Evolutionary conservation across 1,140 invertebrate genomes (phyloP).

Genomic region (Eueides isabella): DNA sequence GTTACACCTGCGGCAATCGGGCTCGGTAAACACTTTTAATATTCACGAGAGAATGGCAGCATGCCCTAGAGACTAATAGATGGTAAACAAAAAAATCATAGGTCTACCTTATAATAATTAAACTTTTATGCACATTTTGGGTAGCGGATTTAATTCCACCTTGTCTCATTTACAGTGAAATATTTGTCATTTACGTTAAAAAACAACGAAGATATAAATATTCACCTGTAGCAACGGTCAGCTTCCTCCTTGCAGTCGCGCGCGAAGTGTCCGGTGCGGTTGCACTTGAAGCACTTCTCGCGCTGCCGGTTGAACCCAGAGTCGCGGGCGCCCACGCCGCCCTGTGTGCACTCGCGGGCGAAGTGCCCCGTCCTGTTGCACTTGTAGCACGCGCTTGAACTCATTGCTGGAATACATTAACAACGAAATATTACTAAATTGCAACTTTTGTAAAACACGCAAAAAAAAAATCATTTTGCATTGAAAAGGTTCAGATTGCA

Average conservation of each 20-base stretch:
- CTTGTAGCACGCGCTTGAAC: conserved; percentile 93
- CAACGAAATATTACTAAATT: too few species aligned
- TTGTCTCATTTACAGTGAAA: background rate
- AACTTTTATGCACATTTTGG: too few species aligned
- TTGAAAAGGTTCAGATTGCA: too few species aligned
- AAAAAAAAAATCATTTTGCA: too few species aligned
- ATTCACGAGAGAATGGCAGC: background rate
- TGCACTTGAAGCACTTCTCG: conserved; percentile 97
- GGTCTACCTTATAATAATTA: too few species aligned
- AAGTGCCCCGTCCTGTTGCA: conserved; percentile 94
- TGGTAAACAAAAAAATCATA: too few species aligned
- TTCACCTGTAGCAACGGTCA: conserved; percentile 90
- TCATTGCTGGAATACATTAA: conserved; percentile 82
- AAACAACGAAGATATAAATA: background rate
- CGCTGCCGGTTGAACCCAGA: conserved; percentile 84
- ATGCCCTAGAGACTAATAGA: too few species aligned
- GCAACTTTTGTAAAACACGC: background rate
- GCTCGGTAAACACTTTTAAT: too few species aligned
- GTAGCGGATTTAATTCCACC: too few species aligned
- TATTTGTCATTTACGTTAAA: too few species aligned
- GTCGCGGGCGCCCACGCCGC: conserved; percentile 83
- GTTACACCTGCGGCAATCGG: conserved; percentile 87
- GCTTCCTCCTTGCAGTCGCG: conserved; percentile 94
- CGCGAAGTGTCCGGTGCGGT: conserved; percentile 95
- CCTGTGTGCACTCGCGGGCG: conserved; percentile 91